phyloP scores from a whole-genome alignment of 2,113 vertebrate species.

The Gnathonemus echidnorhynchus region DNA sequence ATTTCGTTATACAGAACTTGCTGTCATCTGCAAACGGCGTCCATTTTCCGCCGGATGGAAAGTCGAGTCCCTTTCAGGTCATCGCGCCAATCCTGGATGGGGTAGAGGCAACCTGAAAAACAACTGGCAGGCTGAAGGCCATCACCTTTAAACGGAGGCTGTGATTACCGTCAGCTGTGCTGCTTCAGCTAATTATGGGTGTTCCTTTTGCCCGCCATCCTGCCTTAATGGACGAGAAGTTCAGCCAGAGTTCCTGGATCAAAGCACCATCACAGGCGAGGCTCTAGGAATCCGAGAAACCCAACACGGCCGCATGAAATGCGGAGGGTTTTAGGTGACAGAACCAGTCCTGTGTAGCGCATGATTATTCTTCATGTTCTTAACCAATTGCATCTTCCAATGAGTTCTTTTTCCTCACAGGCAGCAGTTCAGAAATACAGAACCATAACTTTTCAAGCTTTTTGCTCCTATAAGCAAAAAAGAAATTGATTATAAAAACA shows the following conservation, averaged over 20 bases:
- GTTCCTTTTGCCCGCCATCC: not conserved
- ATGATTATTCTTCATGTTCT: not conserved
- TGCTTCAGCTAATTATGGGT: slow-evolving; percentile 10
- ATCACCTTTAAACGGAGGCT: not conserved
- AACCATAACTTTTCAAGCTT: not conserved
- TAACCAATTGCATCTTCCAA: not conserved
- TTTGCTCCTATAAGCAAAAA: not conserved
- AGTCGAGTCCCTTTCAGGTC: not conserved
- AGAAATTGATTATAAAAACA: not conserved
- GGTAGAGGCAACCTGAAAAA: not conserved
- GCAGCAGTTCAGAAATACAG: not conserved
- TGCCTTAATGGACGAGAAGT: not conserved
- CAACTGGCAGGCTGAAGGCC: not conserved
- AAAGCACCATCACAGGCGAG: not conserved
- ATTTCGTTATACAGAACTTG: not conserved
- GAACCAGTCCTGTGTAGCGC: not conserved
- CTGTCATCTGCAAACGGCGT: not conserved
- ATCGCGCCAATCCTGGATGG: not conserved
- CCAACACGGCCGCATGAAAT: not conserved
- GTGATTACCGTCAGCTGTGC: slow-evolving; percentile 1
- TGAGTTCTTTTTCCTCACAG: not conserved
- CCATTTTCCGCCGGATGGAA: not conserved
- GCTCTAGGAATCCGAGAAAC: not conserved
- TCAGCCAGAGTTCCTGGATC: slow-evolving; percentile 4
- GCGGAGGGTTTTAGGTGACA: not conserved